Conservation (phyloP, 2,797 vertebrate species). For the Petrocephalus schoutedeni region DNA sequence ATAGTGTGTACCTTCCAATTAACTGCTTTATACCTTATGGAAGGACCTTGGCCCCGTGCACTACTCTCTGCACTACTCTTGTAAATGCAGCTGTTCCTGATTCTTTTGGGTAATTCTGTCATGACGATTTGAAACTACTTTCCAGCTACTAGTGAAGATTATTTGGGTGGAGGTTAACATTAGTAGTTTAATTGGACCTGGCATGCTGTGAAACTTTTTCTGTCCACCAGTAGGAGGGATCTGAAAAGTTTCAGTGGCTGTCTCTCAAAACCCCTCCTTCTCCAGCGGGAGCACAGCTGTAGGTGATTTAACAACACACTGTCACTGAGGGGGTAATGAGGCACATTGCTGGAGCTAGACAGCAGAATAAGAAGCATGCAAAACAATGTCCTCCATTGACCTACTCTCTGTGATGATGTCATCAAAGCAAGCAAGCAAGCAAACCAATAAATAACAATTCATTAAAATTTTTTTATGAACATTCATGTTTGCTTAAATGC, state of each 20-base stretch:
- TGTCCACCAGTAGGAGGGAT: not conserved
- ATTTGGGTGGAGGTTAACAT: not conserved
- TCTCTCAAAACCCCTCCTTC: constrained; percentile 25
- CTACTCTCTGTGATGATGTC: constrained; percentile 23
- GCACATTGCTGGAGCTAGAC: constrained; percentile 54
- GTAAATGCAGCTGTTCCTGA: not conserved
- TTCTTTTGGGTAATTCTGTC: not conserved
- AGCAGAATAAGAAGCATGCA: constrained; percentile 43
- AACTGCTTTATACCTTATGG: not conserved
- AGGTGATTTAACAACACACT: constrained; percentile 61
- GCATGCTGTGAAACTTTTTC: constrained; percentile 5
- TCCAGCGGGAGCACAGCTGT: not conserved
- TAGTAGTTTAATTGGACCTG: constrained; percentile 14
- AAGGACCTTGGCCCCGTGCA: not conserved
- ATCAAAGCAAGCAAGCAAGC: not conserved
- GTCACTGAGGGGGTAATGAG: constrained; percentile 69
- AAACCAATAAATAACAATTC: not conserved
- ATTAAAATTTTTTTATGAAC: not conserved
- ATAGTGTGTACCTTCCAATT: not conserved
- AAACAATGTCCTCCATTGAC: constrained; percentile 15
- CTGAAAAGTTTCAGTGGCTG: not conserved
- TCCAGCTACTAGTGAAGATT: not conserved
- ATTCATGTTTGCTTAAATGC: constrained; percentile 47
- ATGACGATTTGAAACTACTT: not conserved
- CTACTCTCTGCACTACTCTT: not conserved